Percentiles rank a stretch among this genome's conserved stretches.
Conservation (phyloP, 2,113 vertebrate species). For the Dipodomys spectabilis region DNA sequence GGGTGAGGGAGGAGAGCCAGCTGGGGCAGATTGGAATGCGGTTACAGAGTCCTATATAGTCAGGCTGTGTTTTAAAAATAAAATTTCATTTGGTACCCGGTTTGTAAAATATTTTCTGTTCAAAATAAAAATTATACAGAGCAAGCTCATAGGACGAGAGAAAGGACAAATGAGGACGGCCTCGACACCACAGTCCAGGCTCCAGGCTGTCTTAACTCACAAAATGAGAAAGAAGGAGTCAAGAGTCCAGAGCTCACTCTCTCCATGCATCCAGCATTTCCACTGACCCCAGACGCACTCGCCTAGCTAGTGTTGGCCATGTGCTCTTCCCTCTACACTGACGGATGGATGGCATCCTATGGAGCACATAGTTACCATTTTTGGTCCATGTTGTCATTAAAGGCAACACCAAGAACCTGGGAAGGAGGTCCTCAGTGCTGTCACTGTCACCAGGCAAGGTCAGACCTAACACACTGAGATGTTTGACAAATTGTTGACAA, state of each 20-base stretch:
- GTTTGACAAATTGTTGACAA: no score
- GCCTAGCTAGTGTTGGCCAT: neutral
- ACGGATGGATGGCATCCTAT: neutral
- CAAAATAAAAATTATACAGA: constrained; percentile 17
- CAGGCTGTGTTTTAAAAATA: constrained; percentile 47
- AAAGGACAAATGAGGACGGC: constrained; percentile 33
- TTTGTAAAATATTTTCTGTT: constrained; percentile 14
- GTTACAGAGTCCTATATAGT: constrained; percentile 12
- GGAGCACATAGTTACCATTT: neutral
- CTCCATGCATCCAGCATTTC: neutral
- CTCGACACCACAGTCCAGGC: neutral
- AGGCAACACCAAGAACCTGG: neutral
- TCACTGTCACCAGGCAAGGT: neutral
- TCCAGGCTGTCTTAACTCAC: constrained; percentile 45
- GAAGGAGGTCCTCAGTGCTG: neutral
- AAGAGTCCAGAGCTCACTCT: neutral
- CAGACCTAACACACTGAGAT: neutral
- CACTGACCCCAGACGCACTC: constrained; percentile 63
- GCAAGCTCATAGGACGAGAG: constrained; percentile 33
- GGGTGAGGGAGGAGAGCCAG: neutral
- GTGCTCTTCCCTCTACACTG: constrained; percentile 22
- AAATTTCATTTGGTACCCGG: neutral
- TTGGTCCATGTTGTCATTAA: neutral
- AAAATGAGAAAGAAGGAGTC: neutral
- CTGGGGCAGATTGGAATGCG: neutral